These are phyloP conservation scores for Pampus argenteus DNA, from an alignment of 2,797 vertebrate genomes.

Conservation along the genomic window DNA sequence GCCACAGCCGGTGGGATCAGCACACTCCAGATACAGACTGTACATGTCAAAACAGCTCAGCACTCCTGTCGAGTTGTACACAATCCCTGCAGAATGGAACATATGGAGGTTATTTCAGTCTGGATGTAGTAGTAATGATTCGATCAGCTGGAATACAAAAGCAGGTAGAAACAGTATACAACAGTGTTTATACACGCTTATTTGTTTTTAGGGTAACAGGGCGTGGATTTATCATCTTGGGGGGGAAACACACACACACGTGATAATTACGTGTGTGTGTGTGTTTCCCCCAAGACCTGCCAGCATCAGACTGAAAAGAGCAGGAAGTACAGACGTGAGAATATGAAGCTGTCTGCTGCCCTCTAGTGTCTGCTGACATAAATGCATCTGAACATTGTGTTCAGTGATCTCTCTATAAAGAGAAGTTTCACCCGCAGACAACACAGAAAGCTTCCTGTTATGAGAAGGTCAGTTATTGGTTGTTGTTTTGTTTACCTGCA, in stretches of 20 bases:
- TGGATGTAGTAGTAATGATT: neutral
- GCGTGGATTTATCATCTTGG: neutral
- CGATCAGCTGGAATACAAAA: neutral
- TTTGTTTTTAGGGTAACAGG: neutral
- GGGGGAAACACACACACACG: too few relatives aligned
- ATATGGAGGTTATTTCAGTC: neutral
- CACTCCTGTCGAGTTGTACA: slow-evolving; percentile 89
- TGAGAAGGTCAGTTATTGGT: neutral
- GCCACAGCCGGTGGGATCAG: slow-evolving; percentile 94
- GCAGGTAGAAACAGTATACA: neutral
- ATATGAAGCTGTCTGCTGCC: slow-evolving; percentile 1
- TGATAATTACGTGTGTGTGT: too few relatives aligned
- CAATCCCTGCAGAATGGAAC: slow-evolving; percentile 81
- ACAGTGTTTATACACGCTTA: neutral
- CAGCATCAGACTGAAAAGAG: neutral
- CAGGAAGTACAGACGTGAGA: too few relatives aligned
- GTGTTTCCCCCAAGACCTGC: too few relatives aligned
- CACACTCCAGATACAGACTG: slow-evolving; percentile 86
- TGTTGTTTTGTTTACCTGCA: slow-evolving; percentile 79
- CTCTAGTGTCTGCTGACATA: slow-evolving; percentile 25
- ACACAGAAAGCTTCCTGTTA: too few relatives aligned
- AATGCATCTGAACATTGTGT: slow-evolving; percentile 3
- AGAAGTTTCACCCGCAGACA: neutral
- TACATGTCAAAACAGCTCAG: slow-evolving; percentile 88
- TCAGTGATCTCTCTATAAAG: neutral